A percentile compares a stretch with the other conserved stretches of the same genome.
phyloP scores from a whole-genome alignment of 2,113 vertebrate species.

The Nettapus auritus region DNA sequence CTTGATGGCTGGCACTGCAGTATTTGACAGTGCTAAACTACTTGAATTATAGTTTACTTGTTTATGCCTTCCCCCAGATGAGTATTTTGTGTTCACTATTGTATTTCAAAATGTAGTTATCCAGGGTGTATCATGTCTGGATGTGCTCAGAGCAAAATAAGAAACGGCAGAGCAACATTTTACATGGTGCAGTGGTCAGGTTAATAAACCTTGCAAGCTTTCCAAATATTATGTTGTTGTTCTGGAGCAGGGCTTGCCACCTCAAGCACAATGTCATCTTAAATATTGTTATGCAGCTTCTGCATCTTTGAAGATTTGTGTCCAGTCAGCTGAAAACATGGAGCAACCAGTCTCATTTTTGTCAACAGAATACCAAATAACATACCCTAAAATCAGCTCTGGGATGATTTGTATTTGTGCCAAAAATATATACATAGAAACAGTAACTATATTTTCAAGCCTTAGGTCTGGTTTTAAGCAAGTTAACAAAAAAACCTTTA shows the following conservation, averaged over 20 bases:
- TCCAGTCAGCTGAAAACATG: not conserved
- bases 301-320: not conserved
- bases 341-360: not conserved
- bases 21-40: not conserved
- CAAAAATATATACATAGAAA: not conserved
- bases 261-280: conserved; percentile 14
- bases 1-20: not conserved
- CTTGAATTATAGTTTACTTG: not conserved
- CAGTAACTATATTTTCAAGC: not conserved
- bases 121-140: not conserved
- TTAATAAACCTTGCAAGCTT: conserved; percentile 32
- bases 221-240: not conserved
- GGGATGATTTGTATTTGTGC: not conserved
- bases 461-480: not conserved
- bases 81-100: not conserved
- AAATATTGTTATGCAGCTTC: not conserved
- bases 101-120: not conserved
- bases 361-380: not conserved
- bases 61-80: not conserved
- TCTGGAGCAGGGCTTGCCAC: not conserved
- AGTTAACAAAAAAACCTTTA: not conserved
- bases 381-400: not conserved
- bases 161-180: conserved; percentile 1
- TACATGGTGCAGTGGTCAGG: not conserved
- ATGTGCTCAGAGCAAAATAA: not conserved